Evolutionary conservation across 2,888 invertebrate species (phyloP).

Genomic region (Callyntrura guangdongensis): DNA sequence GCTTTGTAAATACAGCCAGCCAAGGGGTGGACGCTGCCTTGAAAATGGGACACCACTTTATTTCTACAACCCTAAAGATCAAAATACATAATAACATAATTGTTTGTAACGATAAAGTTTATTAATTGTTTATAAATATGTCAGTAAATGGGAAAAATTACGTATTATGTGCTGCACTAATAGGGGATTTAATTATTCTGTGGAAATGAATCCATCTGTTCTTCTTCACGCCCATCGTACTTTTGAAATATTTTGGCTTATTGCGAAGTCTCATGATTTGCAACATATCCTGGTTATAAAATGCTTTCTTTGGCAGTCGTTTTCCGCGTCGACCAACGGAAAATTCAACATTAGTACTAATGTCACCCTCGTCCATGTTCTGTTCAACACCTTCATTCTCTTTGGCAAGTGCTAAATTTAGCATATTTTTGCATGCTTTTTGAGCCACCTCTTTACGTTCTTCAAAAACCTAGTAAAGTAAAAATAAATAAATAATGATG

Average conservation of each 20-base stretch:
- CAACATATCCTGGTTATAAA: constrained; percentile 56
- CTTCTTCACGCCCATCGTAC: constrained; percentile 35
- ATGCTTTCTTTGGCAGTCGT: constrained; percentile 17
- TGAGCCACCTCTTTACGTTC: constrained; percentile 42
- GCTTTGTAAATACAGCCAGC: constrained; percentile 81
- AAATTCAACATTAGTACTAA: constrained; percentile 8
- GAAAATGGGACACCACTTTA: constrained; percentile 83
- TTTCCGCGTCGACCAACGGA: neutral
- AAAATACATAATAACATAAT: no score
- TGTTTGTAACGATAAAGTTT: no score
- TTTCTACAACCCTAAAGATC: constrained; percentile 71
- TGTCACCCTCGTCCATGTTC: constrained; percentile 38
- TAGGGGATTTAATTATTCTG: constrained; percentile 54
- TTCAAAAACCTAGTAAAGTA: constrained; percentile 29
- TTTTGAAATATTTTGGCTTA: constrained; percentile 47
- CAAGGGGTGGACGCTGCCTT: constrained; percentile 83
- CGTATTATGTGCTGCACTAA: constrained; percentile 36
- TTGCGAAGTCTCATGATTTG: constrained; percentile 31
- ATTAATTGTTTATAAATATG: no score
- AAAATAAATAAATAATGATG: no score
- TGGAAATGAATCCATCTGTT: constrained; percentile 68
- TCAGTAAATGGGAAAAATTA: constrained; percentile 17
- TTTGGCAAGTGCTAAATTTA: constrained; percentile 30
- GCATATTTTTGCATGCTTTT: constrained; percentile 49
- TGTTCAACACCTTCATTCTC: constrained; percentile 38